Base-by-base conservation (phyloP, 2,797 vertebrate genomes). In the Jordanella pulchra region DNA sequence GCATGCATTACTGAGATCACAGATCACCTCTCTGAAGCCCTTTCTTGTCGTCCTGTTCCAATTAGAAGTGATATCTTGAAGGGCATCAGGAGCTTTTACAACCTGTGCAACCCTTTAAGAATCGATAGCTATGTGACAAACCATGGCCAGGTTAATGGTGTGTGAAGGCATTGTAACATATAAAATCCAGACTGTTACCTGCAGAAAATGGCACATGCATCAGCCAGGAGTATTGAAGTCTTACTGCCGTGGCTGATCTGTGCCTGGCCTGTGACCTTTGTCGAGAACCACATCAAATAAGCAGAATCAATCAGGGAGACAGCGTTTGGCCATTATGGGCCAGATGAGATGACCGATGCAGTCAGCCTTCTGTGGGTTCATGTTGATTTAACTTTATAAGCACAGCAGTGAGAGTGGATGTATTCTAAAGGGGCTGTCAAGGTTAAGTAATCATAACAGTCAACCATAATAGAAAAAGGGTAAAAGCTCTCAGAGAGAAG, bases 101-200 rank as follows among this genome's bases (percentile, higher is more conserved):
- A 85, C 82, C 87, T 75, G 47, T 81, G 87, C 78, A 82, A 83
- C 85, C 60, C 85, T 89, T 87, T 87, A 77, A 82, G 82, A 93
- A 92, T 93, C 84, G 77, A 93, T 93, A 91, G 90, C 69, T 82
- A 90, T 84, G 84, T 65, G 71, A 86, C 60, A 87, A 80, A 90
- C 82, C 78, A 68, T 42, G 77, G 78, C 13, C 86, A 77, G 89
- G 88, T 90, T 92, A 91, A 94, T 92, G 90, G 83, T 7, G 77
- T 88, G 89, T 91, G 91, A 92, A 89, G 80, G 72, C 78, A 87
- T 77, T 76, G 80, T 83, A 86, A 88, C 84, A 84, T 87, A 86
- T 82, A 86, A 90, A 92, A 91, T 78, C 76, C 76, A 76, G 78
- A 86, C 88, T 87, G 88, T 87, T 90, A 83, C 87, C 86, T 84